Evolutionary conservation across 35 echinoderm and acorn worm genomes (phyloP).

Genomic region (Amphiura filiformis): DNA sequence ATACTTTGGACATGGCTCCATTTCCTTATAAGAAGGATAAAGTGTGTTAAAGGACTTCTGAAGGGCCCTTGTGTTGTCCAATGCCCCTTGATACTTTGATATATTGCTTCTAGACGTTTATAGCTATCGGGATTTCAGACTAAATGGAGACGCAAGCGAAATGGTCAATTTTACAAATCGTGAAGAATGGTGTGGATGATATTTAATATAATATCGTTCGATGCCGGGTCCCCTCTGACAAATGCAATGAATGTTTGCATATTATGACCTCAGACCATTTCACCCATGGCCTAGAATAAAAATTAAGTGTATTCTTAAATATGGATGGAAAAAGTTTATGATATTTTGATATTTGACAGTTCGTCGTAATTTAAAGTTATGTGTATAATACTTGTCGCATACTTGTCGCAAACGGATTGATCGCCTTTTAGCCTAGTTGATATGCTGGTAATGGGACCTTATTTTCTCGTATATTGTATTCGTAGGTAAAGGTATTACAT

Average conservation of each 20-base stretch:
- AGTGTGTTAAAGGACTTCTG: neutral
- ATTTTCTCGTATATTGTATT: too few relatives aligned
- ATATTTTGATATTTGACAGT: too few relatives aligned
- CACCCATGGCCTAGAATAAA: neutral
- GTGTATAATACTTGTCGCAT: too few relatives aligned
- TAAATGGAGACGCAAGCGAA: neutral
- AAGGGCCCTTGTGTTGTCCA: neutral
- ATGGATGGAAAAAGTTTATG: too few relatives aligned
- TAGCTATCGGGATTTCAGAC: neutral
- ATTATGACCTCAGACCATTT: neutral
- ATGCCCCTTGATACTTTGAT: slow-evolving; percentile 1
- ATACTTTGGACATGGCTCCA: neutral
- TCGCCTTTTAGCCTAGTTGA: too few relatives aligned
- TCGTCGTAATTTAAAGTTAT: too few relatives aligned
- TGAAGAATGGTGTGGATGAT: neutral
- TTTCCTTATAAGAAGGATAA: neutral
- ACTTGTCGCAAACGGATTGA: too few relatives aligned
- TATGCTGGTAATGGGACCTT: too few relatives aligned
- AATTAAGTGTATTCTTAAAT: neutral
- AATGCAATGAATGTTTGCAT: neutral
- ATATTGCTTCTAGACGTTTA: too few relatives aligned
- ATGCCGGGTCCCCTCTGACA: neutral
- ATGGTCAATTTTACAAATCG: neutral
- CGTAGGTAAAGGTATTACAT: too few relatives aligned
- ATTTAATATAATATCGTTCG: neutral